Percentiles rank a stretch among this genome's conserved stretches.
These are phyloP conservation scores for Rhabdophis nuchalis DNA, from an alignment of 2,797 vertebrate genomes.

Conservation along the genomic window DNA sequence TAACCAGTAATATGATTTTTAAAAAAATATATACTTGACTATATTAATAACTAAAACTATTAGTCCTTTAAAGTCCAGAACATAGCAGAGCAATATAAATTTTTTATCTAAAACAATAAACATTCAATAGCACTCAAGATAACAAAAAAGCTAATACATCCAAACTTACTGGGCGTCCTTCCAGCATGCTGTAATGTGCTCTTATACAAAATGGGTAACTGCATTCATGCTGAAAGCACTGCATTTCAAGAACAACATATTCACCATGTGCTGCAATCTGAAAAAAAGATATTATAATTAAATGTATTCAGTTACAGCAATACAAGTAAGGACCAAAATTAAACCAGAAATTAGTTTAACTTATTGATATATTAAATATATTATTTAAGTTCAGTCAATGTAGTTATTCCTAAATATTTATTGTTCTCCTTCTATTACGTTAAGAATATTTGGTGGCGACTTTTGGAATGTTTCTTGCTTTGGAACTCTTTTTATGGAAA, in stretches of 20 bases:
- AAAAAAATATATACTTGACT: neutral
- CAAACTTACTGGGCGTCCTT: slow-evolving; percentile 42
- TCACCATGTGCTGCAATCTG: slow-evolving; percentile 13
- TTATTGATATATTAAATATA: neutral
- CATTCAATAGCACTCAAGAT: neutral
- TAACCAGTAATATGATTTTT: neutral
- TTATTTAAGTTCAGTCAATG: neutral
- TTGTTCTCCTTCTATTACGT: neutral
- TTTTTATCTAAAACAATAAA: neutral
- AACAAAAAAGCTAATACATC: neutral
- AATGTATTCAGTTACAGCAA: neutral
- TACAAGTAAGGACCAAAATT: neutral
- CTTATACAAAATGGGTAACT: slow-evolving; percentile 69
- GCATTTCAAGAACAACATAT: slow-evolving; percentile 76
- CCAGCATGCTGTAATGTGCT: slow-evolving; percentile 37
- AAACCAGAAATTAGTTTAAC: neutral
- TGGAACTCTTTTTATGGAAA: neutral
- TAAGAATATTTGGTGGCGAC: neutral
- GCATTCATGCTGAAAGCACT: slow-evolving; percentile 59
- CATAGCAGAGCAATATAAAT: neutral
- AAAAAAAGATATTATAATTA: neutral
- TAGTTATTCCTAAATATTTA: neutral
- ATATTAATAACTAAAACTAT: neutral
- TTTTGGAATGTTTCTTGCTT: neutral
- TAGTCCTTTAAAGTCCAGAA: neutral